Base-by-base conservation (phyloP, 2,113 vertebrate genomes). In the Megaceryle torquata region DNA sequence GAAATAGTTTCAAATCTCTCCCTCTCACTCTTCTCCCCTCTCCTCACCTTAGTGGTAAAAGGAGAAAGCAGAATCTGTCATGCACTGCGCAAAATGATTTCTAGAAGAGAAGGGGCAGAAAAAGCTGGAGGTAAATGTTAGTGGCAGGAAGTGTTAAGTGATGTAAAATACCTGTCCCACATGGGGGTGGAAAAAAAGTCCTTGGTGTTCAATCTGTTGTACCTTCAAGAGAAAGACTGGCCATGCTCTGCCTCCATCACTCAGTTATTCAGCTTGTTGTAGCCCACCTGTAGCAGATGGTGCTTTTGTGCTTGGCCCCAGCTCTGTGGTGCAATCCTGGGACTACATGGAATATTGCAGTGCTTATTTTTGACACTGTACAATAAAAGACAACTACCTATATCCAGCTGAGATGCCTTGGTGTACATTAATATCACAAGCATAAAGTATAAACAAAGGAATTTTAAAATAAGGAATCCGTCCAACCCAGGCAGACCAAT, bases 241-340 rank as follows among this genome's bases (percentile, higher is more conserved):
- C 56, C 65, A 4, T 20, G 61, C n/a, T 70, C 51, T 91, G 65
- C 69, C 46, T 21, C 51, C 70, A 22, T 25, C 61, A 2, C 41
- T 44, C 0, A 0, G n/a, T 59, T 37, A 14, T 4, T 50, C 44
- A 72, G 86, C 39, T 35, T 3, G 0, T 11, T 12, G 46, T 1
- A 50, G 43, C 48, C 48, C 59, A 61, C 10, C 48, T 29, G 44
- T 6, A 81, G 77, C 53, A 60, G 53, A 39, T 17, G n/a, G 24
- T 57, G 72, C 51, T 80, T 26, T 57, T 41, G 20, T 33, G 65
- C 78, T 85, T 56, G 75, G 84, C 39, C n/a, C 72, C 72, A 84
- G 43, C 65, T 56, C 87, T 11, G 71, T 11, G 35, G 33, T 85
- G 24, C 59, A 33, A 46, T 28, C 54, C 59, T 1, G 1, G 35